Percentiles rank a stretch among this genome's conserved stretches.
Evolutionary conservation across 53 echinoderm and acorn worm genomes (phyloP).

Genomic region (Apostichopus leukothele): DNA sequence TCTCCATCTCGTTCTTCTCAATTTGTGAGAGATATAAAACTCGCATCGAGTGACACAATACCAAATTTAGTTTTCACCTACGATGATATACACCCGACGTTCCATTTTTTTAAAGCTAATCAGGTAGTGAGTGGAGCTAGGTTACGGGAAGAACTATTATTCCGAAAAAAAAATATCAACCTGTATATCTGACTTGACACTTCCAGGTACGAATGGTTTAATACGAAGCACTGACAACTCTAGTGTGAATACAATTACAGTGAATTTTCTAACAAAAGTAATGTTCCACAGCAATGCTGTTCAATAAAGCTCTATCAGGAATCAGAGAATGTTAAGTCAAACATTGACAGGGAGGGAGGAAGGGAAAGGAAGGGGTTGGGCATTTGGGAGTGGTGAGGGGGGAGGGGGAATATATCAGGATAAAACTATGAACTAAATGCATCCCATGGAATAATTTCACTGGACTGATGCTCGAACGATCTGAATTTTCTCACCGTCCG

Average conservation of each 20-base stretch:
- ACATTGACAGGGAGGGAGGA: not conserved
- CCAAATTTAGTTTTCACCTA: too few relatives aligned
- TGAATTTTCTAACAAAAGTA: not conserved
- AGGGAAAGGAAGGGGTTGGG: not conserved
- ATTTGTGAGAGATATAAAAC: too few relatives aligned
- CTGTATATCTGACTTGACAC: not conserved
- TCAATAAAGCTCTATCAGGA: not conserved
- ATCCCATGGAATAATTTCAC: slow-evolving; percentile 1
- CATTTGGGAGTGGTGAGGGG: not conserved
- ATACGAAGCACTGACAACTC: slow-evolving; percentile 13
- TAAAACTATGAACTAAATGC: not conserved
- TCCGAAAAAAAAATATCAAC: too few relatives aligned
- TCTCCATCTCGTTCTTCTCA: too few relatives aligned
- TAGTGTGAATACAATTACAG: slow-evolving; percentile 13
- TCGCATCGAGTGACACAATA: too few relatives aligned
- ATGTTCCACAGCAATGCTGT: slow-evolving; percentile 13
- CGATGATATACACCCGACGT: too few relatives aligned
- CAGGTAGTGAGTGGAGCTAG: too few relatives aligned
- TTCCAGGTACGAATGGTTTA: slow-evolving; percentile 1
- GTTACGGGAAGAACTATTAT: too few relatives aligned
- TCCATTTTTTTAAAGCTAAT: too few relatives aligned
- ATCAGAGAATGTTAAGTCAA: not conserved
- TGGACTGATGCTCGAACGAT: slow-evolving; percentile 11
- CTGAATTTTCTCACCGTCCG: not conserved
- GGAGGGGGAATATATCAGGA: not conserved